phyloP scores from a whole-genome alignment of 2,888 invertebrate genomes.

The Lamproptera curius region DNA sequence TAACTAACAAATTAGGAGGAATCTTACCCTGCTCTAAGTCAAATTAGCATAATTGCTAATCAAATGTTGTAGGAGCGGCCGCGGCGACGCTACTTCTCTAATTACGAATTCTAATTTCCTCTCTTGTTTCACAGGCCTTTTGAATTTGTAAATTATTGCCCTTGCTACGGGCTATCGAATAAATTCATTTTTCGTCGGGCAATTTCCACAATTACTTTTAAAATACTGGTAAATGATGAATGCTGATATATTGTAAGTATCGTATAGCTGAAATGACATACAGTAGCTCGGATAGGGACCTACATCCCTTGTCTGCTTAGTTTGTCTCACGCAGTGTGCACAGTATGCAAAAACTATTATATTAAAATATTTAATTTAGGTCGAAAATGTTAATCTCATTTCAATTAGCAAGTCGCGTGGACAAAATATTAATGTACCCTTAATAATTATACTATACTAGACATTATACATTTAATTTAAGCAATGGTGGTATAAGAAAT shows the following conservation, averaged over 20 bases:
- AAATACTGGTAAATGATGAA: constrained; percentile 6
- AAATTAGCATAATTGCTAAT: constrained; percentile 78
- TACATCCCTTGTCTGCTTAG: no score
- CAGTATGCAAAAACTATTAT: no score
- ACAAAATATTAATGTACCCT: no score
- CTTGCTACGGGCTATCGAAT: constrained; percentile 58
- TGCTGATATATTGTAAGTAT: not conserved
- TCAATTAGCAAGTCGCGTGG: no score
- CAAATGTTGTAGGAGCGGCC: constrained; percentile 72
- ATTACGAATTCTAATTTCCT: constrained; percentile 77
- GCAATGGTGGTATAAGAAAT: no score
- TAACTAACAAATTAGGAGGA: constrained; percentile 74
- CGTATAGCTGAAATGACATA: no score
- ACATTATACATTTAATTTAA: no score
- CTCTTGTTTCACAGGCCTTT: constrained; percentile 74
- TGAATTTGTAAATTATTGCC: constrained; percentile 74
- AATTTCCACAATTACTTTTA: constrained; percentile 12
- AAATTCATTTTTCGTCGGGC: constrained; percentile 38
- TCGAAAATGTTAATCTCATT: no score
- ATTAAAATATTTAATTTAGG: no score
- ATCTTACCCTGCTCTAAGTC: constrained; percentile 75
- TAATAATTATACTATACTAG: no score
- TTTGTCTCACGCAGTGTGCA: no score
- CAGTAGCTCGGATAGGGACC: no score
- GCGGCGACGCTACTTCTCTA: constrained; percentile 61